A percentile compares a stretch with the other conserved stretches of the same genome.
phyloP scores from a whole-genome alignment of 2,888 invertebrate genomes.

The Punctoribates punctum region DNA sequence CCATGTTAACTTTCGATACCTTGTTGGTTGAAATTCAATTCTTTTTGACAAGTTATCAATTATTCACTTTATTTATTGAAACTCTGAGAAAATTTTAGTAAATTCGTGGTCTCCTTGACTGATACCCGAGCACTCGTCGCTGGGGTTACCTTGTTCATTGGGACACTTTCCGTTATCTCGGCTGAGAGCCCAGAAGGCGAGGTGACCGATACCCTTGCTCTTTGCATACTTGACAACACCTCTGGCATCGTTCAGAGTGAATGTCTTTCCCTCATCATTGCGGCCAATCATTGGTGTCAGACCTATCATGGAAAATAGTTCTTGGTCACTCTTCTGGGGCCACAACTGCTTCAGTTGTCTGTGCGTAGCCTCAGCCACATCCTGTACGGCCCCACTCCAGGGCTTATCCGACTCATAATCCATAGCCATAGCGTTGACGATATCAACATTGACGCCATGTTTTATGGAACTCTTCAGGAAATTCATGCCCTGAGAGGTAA shows the following conservation, averaged over 20 bases:
- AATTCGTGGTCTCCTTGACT: conserved; percentile 37
- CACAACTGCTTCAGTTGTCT: conserved; percentile 37
- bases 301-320: conserved; percentile 32
- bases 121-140: conserved; percentile 39
- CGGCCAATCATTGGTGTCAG: conserved; percentile 40
- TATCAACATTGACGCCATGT: conserved; percentile 34
- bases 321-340: conserved; percentile 16
- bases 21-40: no score
- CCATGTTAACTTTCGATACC: no score
- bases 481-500: conserved; percentile 17
- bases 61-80: no score
- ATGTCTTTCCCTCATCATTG: conserved; percentile 37
- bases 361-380: conserved; percentile 10
- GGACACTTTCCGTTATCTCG: conserved; percentile 43
- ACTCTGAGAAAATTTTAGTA: conserved; percentile 37
- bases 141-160: conserved; percentile 33
- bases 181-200: conserved; percentile 43
- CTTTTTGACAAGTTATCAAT: no score
- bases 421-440: conserved; percentile 41
- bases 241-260: conserved; percentile 25
- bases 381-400: conserved; percentile 39
- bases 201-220: conserved; percentile 32
- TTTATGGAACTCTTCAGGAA: conserved; percentile 24
- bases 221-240: conserved; percentile 32
- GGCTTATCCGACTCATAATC: conserved; percentile 2